Percentiles rank a stretch among this genome's conserved stretches.
phyloP scores from a whole-genome alignment of 2,113 vertebrate genomes.

The Scolopax mira region DNA sequence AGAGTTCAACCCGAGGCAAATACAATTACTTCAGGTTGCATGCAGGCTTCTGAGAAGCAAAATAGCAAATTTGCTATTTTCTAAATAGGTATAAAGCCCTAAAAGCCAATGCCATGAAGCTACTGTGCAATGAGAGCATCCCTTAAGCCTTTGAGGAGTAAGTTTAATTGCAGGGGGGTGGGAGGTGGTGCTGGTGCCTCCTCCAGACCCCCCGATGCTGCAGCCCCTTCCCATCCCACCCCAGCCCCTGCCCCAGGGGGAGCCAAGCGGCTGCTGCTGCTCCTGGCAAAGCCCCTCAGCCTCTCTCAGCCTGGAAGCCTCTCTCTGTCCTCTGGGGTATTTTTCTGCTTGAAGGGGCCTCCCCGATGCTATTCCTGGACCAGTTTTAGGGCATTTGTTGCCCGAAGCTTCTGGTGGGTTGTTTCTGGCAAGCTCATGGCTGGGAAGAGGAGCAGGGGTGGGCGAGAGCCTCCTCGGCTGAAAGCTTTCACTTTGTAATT shows the following conservation, averaged over 20 bases:
- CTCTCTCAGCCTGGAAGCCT: neutral
- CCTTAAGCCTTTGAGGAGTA: rapidly evolving
- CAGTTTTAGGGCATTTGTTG: neutral
- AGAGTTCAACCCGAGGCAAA: constrained; percentile 39
- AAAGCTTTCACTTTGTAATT: neutral
- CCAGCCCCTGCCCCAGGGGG: neutral
- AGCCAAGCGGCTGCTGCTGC: neutral
- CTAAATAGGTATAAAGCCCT: neutral
- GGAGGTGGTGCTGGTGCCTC: neutral
- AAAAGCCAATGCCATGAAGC: rapidly evolving
- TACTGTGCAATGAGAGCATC: neutral
- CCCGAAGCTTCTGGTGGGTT: neutral
- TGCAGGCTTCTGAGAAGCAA: neutral
- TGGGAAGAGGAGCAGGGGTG: neutral
- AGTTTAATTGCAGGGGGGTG: rapidly evolving
- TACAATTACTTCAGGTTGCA: neutral
- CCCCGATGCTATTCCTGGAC: neutral
- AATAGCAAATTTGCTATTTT: neutral
- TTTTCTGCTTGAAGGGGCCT: neutral
- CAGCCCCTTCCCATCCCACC: neutral
- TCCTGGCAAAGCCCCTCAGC: neutral
- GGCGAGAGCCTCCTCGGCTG: neutral
- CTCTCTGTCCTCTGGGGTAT: neutral
- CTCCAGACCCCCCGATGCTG: rapidly evolving
- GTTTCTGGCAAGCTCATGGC: neutral